Evolutionary conservation across 35 echinoderm and acorn worm genomes (phyloP), one percentile per base, ranked within the genome.

Genomic region (Eucidaris tribuloides): DNA sequence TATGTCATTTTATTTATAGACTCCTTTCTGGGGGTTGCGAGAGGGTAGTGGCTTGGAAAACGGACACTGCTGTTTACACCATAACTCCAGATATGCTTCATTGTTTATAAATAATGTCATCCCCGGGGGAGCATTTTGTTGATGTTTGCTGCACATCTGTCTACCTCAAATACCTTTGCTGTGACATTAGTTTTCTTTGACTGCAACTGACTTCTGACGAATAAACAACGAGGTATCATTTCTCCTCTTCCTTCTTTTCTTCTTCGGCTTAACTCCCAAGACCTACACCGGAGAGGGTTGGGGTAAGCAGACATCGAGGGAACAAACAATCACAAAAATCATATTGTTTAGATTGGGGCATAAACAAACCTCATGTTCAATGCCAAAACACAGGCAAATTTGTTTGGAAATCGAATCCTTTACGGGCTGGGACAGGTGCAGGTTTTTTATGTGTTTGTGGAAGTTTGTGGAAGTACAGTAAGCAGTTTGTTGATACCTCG

Each of bases 81-180:
- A 74, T 74, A 74, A 74, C 37, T 74, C 41, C 37, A 74, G 68
- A 74, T 74, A 74, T 74, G 44, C 68, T 36, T 44, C 34, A 19
- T 17, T 74, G 68, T 74, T 74, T 74, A 74, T 74, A 74, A 74
- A 74, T 74, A 74, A 74, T 74, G 68, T 74, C 68, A 74, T n/a
- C 68, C 68, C 68, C 68, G 44, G 68, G 68, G 68, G 68, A 74
- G 68, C 68, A 74, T 74, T 74, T 74, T 74, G 68, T 74, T 74
- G 68, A 74, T 74, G 44, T 74, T 74, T 74, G 33, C 68, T 41
- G 35, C 68, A 35, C 68, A 74, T 74, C 68, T 74, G 68, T 74
- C 37, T 20, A 40, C 35, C 68, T 40, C 44, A 74, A 74, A 74
- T 74, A 74, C 68, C 68, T 41, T 41, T 41, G 68, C 38, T 74